Conservation (phyloP, 1,140 invertebrate species). For the Bradysia coprophila region DNA sequence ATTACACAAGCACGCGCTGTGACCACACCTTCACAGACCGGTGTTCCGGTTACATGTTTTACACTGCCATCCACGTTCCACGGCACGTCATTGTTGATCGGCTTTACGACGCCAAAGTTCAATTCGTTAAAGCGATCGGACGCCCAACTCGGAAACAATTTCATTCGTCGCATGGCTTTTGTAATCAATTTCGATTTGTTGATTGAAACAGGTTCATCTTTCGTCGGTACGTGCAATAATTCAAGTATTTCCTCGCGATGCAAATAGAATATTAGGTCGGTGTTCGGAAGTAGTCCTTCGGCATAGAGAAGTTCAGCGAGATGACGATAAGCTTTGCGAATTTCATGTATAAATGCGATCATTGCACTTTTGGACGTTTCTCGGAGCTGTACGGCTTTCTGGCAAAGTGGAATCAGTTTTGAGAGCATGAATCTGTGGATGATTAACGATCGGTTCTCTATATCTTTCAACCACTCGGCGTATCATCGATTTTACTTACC, state of each 20-base stretch:
- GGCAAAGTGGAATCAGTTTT: conserved; percentile 34
- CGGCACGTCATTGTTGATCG: conserved; percentile 14
- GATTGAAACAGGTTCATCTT: too few relatives aligned
- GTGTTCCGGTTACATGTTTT: conserved; percentile 44
- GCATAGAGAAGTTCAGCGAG: conserved; percentile 37
- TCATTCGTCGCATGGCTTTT: conserved; percentile 42
- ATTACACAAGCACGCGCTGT: conserved; percentile 51
- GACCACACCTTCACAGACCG: conserved; percentile 47
- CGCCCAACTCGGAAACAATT: conserved; percentile 33
- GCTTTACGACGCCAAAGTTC: conserved; percentile 33
- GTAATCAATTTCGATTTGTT: conserved; percentile 34
- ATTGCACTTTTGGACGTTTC: conserved; percentile 47
- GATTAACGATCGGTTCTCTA: too few relatives aligned
- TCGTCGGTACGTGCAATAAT: conserved; percentile 33
- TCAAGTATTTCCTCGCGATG: conserved; percentile 40
- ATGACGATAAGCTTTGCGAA: conserved; percentile 36
- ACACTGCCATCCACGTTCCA: conserved; percentile 17
- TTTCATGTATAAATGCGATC: conserved; percentile 34
- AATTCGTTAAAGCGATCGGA: conserved; percentile 43
- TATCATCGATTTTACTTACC: too few relatives aligned
- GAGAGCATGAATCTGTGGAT: too few relatives aligned
- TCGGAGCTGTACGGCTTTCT: conserved; percentile 35
- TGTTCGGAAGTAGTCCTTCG: conserved; percentile 41
- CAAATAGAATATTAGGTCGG: conserved; percentile 50
- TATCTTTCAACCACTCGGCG: too few relatives aligned